Evolutionary conservation across 2,113 vertebrate genomes (phyloP).

Genomic region (Agapornis roseicollis): DNA sequence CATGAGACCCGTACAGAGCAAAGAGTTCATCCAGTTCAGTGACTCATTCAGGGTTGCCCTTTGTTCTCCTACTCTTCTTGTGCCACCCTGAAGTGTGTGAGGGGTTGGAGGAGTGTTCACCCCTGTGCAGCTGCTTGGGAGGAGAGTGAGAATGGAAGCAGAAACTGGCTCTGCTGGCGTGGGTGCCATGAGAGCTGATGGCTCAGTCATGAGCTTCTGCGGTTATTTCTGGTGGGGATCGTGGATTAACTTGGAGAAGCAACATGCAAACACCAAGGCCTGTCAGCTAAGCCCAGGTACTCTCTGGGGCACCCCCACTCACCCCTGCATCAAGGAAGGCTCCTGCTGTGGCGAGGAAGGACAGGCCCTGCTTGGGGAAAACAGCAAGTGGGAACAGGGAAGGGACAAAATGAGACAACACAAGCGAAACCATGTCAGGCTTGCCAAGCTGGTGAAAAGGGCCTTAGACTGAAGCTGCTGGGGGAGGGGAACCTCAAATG

Average conservation of each 20-base stretch:
- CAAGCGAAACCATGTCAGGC: background rate
- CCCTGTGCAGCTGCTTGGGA: fast-evolving
- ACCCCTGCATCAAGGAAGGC: background rate
- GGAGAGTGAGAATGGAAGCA: background rate
- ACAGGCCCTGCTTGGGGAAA: background rate
- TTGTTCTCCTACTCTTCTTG: background rate
- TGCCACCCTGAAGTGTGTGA: fast-evolving
- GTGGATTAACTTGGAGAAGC: background rate
- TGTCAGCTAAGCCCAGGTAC: background rate
- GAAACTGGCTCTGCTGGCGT: background rate
- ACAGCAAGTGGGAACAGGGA: background rate
- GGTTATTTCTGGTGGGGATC: background rate
- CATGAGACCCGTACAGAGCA: background rate
- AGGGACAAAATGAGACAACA: background rate
- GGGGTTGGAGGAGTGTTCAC: background rate
- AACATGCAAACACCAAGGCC: fast-evolving
- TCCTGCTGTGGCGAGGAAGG: background rate
- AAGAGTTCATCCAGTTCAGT: background rate
- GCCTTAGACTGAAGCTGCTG: background rate
- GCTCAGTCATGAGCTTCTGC: background rate
- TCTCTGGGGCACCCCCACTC: background rate
- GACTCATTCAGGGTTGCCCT: background rate
- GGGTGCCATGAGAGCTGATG: background rate
- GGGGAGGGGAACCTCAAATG: background rate
- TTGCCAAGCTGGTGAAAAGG: background rate